Base-by-base conservation (phyloP, 2,113 vertebrate species). In the Ornithorhynchus anatinus region DNA sequence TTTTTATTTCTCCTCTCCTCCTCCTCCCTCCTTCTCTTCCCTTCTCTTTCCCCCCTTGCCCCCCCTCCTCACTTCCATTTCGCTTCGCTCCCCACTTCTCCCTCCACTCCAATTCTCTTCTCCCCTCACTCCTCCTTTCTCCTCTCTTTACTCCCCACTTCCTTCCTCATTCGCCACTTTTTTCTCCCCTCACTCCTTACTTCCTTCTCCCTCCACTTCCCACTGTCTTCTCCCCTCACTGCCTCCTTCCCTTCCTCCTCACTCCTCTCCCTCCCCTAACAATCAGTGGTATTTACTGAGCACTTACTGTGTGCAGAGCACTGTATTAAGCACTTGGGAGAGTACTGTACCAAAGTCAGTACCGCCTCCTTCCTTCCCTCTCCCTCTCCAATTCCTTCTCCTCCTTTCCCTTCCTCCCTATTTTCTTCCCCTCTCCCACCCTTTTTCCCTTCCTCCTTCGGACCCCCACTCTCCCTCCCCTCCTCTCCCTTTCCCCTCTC, bases 391-490 rank as follows among this genome's bases (percentile, higher is more conserved):
- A 14, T 16, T 2, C 20, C 48, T 9, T 35, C 38, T 39, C n/a
- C n/a, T n/a, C n/a, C n/a, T n/a, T n/a, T 14, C 20, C n/a, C 11
- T 27, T 17, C 15, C 10, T 17, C 16, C 11, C 47, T 27, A 8
- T 12, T 39, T 50, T 17, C 31, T 50, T 5, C 47, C 19, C 47
- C 16, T 50, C 47, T 50, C 16, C 14, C 20, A 45, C 19, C 23
- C 62, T 35, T 39, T 39, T 35, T 19, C 14, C n/a, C 1, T 23
- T 14, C 20, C 15, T 10, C 43, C 10, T 15, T 29, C 35, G 12
- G 8, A 15, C 19, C 15, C 3, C 4, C 10, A 3, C 0, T 14
- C 12, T 32, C 7, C 7, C 25, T n/a, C 4, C 5, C 10, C 7
- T 10, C 32, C 22, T n/a, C 42, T 36, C 33, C 25, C 12, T 8